Base-by-base conservation (phyloP, 2,888 invertebrate species). In the Latrodectus elegans region DNA sequence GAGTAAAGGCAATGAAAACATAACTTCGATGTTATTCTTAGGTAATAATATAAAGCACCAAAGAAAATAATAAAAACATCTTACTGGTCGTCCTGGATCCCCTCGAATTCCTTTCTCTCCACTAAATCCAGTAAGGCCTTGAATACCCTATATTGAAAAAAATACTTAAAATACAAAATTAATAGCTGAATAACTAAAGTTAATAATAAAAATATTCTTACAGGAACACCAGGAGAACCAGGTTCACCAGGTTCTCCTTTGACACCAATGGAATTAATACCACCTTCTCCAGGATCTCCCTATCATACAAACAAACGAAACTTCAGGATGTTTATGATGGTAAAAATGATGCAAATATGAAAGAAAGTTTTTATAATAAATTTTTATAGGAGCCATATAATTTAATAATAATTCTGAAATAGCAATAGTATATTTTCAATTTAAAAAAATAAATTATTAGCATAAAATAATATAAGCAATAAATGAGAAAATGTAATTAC, bases 71-170 rank as follows among this genome's bases (percentile, higher is more conserved):
- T 26, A 65, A 8, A 4, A 52, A 14, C 26, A 75, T 68, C 79
- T 71, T 87, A 89, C 89, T n/a, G 26, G 26, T 14, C 78, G 49
- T 38, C 90, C 90, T 64, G 83, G 80, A 60, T 83, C 94, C 4
- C 97, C 97, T 89, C 95, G 95, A 91, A 95, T 96, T 55, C 97
- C 97, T 91, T 95, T 93, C 64, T 90, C 90, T 55, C 90, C 90
- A 72, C 74, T 71, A 83, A 89, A 89, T 38, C 89, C 89, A 53
- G 89, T 64, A 14, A 89, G 26, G n/a, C 89, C 89, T 55, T 73
- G 26, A 55, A 73, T 72, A 60, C 89, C 89, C 88, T 88, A 72
- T 0, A 84, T 71, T 71, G 22, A 17, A 12, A 55, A 38, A 17
- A 76, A 55, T 1, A 55, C 14, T 26, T 14, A 53, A 68, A 53